Evolutionary conservation across 2,113 vertebrate species (phyloP).

Genomic region (Semicossyphus pulcher): DNA sequence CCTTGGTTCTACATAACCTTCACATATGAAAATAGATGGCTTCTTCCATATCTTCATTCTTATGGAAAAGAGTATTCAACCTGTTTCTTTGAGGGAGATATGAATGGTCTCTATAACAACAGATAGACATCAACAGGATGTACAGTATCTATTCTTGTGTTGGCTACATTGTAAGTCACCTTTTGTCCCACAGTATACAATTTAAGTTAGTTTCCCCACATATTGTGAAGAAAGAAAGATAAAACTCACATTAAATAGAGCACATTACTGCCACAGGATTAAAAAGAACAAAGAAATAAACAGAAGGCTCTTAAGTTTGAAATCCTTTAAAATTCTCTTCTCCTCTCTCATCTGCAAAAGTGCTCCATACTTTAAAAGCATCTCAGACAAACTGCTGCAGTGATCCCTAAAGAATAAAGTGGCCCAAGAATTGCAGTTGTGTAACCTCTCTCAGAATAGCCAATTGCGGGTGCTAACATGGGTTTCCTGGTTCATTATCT

Average conservation of each 20-base stretch:
- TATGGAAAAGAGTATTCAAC: slow-evolving; percentile 7
- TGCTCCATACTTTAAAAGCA: not conserved
- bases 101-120: not conserved
- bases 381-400: slow-evolving; percentile 5
- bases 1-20: slow-evolving; percentile 45
- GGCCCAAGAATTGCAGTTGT: not conserved
- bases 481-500: not conserved
- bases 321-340: not conserved
- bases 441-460: not conserved
- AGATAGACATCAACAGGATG: slow-evolving; percentile 13
- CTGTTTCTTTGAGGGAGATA: slow-evolving; percentile 7
- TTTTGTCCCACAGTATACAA: not conserved
- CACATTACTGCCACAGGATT: not conserved
- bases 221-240: not conserved
- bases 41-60: slow-evolving; percentile 9
- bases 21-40: slow-evolving; percentile 35
- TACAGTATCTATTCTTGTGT: not conserved
- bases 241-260: not conserved
- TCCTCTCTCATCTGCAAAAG: not conserved
- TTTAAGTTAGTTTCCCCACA: not conserved
- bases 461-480: not conserved
- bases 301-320: not conserved
- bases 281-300: not conserved
- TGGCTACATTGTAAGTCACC: not conserved
- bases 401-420: slow-evolving; percentile 3